Base-by-base conservation (phyloP, 2,113 vertebrate genomes). In the Dromaius novaehollandiae region DNA sequence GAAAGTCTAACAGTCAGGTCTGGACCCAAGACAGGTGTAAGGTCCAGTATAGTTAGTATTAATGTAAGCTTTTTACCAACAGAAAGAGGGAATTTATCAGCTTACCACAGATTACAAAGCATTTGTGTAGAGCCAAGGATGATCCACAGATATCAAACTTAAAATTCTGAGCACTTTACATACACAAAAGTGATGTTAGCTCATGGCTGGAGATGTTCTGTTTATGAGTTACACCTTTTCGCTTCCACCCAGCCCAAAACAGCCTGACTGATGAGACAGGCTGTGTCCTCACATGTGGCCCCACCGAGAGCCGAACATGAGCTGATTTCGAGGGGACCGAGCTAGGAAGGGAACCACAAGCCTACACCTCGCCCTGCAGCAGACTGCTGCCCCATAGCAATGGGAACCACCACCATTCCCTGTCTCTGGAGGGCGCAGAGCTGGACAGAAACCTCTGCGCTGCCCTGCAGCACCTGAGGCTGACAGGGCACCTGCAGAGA, bases 401-500 rank as follows among this genome's bases (percentile, higher is more conserved):
- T 0, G 0, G 34, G 8, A 2, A 61, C 14, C 60, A 48, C 50
- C 4, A 58, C 14, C 26, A 46, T 24, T 77, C 34, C 53, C 66
- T 56, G 26, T 6, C 16, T 61, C 36, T 44, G 28, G 81, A 44
- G 46, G 34, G 20, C 21, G 26, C n/a, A 87, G 74, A 38, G 46
- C 15, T 63, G 66, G 46, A 71, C 17, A 46, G 2, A 2, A 17
- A 88, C 20, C 46, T 55, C 30, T 25, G 13, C 1, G 20, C 28
- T 55, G 51, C 19, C 16, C 26, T 22, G 65, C 60, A 82, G 70
- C 44, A 78, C 19, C 5, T 9, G 51, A 63, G 34, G 40, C 55
- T 85, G 60, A 68, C 0, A 0, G 32, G 38, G 30, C 17, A 34
- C 24, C 69, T 82, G 74, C n/a, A 69, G 36, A 0, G 10, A 1